Evolutionary conservation across 2,113 vertebrate genomes (phyloP).

Genomic region (Pampusana beccarii): DNA sequence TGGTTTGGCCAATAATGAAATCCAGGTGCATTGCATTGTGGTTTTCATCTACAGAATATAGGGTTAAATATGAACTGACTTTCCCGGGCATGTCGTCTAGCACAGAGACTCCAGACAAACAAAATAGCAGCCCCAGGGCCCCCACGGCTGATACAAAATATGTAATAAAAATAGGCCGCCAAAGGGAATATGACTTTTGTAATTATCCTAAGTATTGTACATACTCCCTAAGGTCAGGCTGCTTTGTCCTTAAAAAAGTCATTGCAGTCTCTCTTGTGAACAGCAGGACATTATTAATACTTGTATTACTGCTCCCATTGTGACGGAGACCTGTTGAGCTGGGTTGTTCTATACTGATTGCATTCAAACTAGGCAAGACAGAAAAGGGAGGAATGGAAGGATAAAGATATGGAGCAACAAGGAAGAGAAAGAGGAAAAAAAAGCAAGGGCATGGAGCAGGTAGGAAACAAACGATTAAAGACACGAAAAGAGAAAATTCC

Average conservation of each 20-base stretch:
- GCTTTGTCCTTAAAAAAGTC: conserved; percentile 35
- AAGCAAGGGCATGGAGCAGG: background rate
- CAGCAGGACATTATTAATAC: conserved; percentile 39
- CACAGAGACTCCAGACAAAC: conserved; percentile 56
- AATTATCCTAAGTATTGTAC: conserved; percentile 45
- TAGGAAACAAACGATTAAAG: background rate
- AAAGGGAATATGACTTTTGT: conserved; percentile 48
- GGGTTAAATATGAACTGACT: conserved; percentile 41
- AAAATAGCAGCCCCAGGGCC: conserved; percentile 45
- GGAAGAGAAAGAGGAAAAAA: background rate
- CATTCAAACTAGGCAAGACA: background rate
- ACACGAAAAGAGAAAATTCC: background rate
- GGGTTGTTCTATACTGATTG: background rate
- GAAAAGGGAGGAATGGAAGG: background rate
- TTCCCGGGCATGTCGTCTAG: background rate
- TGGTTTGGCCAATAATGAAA: conserved; percentile 36
- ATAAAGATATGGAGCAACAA: background rate
- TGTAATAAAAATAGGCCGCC: conserved; percentile 57
- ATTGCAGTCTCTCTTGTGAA: conserved; percentile 2
- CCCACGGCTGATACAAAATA: conserved; percentile 13
- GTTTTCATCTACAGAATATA: background rate
- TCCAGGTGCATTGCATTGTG: conserved; percentile 3
- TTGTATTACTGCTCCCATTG: background rate
- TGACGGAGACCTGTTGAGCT: background rate
- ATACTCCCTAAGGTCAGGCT: conserved; percentile 14